phyloP scores from a whole-genome alignment of 53 echinoderm and acorn worm genomes.

The Echinarachnius parma region DNA sequence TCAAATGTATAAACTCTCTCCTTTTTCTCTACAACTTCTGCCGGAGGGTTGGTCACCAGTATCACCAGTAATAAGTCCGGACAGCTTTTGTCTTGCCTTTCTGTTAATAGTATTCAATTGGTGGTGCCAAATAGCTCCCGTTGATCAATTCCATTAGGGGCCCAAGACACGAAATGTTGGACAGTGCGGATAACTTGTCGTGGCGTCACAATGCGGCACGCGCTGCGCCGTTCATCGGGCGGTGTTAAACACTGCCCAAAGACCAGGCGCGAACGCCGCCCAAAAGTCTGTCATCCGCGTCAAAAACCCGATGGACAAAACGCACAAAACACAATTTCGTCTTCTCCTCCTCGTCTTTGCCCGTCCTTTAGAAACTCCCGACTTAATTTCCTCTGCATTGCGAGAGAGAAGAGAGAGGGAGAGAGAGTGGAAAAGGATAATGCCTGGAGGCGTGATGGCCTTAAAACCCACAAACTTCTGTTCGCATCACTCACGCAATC shows the following conservation, averaged over 20 bases:
- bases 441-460: constrained; percentile 31
- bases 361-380: not conserved
- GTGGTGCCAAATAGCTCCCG: no score
- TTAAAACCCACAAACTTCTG: constrained; percentile 49
- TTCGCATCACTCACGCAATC: constrained; percentile 39
- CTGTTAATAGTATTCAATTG: no score
- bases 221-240: not conserved
- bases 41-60: no score
- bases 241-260: constrained; percentile 32
- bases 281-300: constrained; percentile 20
- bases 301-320: constrained; percentile 13
- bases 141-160: no score
- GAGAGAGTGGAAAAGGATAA: not conserved
- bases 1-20: no score
- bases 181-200: constrained; percentile 10
- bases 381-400: no score
- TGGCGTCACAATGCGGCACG: constrained; percentile 28
- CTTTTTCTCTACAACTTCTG: no score
- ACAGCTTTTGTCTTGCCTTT: no score
- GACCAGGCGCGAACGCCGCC: not conserved
- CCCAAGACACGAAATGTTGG: no score
- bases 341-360: not conserved
- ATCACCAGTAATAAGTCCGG: no score
- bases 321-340: not conserved
- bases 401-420: not conserved